A percentile compares a stretch with the other conserved stretches of the same genome.
phyloP scores from a whole-genome alignment of 2,797 vertebrate species.

The Gallinago solitaria region DNA sequence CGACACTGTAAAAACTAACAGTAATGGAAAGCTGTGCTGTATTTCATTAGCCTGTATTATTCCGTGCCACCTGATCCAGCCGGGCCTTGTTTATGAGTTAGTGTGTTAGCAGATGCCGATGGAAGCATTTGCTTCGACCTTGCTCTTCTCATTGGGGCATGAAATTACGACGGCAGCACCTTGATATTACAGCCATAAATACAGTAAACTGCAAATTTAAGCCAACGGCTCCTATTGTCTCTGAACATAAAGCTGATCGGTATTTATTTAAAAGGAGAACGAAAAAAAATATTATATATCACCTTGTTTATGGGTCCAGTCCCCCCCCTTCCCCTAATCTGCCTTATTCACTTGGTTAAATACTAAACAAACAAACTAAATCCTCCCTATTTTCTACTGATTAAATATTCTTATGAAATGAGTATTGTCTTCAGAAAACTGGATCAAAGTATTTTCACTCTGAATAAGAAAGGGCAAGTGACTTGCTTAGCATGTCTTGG shows the following conservation, averaged over 20 bases:
- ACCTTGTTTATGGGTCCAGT: conserved; percentile 97
- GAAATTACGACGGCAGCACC: conserved; percentile 99
- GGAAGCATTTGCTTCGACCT: conserved; percentile 99
- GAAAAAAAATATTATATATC: conserved; percentile 99
- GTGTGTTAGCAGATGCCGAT: conserved; percentile 99
- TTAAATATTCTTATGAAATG: conserved; percentile 66
- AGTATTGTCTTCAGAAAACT: conserved; percentile 68
- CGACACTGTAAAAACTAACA: conserved; percentile 99
- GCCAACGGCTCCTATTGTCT: conserved; percentile 99
- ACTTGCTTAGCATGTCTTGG: background rate
- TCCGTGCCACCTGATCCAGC: conserved; percentile 99
- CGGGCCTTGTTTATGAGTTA: conserved; percentile 99
- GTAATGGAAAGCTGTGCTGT: conserved; percentile 99
- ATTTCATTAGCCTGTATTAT: conserved; percentile 99
- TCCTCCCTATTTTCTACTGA: conserved; percentile 69
- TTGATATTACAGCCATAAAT: conserved; percentile 99
- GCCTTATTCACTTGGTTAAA: conserved; percentile 79
- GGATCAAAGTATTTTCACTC: conserved; percentile 54
- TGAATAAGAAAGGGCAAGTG: conserved; percentile 26
- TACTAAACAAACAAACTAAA: conserved; percentile 80
- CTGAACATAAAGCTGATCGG: conserved; percentile 99
- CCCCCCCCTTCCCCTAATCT: conserved; percentile 77
- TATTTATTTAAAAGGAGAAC: conserved; percentile 99
- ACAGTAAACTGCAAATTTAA: conserved; percentile 99
- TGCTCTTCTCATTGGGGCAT: conserved; percentile 99